Evolutionary conservation across 2,113 vertebrate genomes (phyloP), one percentile per base, ranked within the genome.

Genomic region (Cariama cristata): DNA sequence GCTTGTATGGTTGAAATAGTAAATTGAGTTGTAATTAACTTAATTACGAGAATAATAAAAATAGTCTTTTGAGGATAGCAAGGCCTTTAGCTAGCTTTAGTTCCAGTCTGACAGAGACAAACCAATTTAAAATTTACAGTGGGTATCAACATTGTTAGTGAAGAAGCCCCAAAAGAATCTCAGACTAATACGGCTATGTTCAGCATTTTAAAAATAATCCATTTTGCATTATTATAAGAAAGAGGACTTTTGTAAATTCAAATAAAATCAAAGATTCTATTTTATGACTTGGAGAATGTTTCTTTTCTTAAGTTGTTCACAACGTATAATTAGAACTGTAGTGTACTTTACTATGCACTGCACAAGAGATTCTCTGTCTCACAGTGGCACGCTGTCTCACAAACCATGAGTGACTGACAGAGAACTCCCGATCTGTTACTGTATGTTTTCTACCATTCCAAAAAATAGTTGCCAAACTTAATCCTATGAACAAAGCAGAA

Each of bases 211-310:
- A 94, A 94, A 87, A 80, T 28, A 79, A 83, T 56, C 58, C 32
- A 85, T 85, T 93, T 76, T 73, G 40, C 45, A 55, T 62, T 72
- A 85, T 66, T 69, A 38, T 73, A 87, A 94, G 76, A 95, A 88
- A 92, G 75, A 8, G 21, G 74, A 77, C 88, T 83, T 94, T 45
- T 97, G 90, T 97, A 96, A 95, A 94, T 96, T 96, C 55, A 95
- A 91, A 72, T 80, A 80, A 91, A 94, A 83, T 96, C 84, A 97
- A 96, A 94, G 90, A 79, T 87, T 82, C 92, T 76, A 91, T 97
- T 95, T 96, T 91, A 50, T 74, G 58, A 75, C 80, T 89, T 9
- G 9, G 79, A 97, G 93, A 97, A 97, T 96, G 94, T 96, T 97
- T 93, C 94, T 94, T 95, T 95, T 96, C 88, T 96, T 88, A 93